Base-by-base conservation (phyloP, 2,113 vertebrate genomes). In the Phoenicopterus ruber region DNA sequence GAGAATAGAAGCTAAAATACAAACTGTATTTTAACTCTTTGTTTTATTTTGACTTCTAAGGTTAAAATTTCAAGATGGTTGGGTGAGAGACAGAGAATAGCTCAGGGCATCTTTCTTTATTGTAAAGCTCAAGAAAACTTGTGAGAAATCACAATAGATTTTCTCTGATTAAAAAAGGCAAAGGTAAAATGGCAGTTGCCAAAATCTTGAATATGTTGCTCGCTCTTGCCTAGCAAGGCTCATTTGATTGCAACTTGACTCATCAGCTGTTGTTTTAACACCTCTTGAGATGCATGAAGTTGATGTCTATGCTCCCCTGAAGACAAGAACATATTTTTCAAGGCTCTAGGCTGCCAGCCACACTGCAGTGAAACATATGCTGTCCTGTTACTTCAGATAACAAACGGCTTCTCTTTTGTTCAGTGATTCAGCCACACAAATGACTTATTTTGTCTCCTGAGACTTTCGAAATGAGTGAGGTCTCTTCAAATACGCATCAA, bases 281-380 rank as follows among this genome's bases (percentile, higher is more conserved):
- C 80, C 80, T 91, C 85, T n/a, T 90, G 79, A 93, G 86, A 90
- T 58, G 67, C 83, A 91, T 32, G 5, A 52, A 92, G 92, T 66
- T 90, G 74, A 84, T 79, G 52, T 57, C 89, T 94, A 3, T 40
- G 38, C 71, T 86, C 42, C 91, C 63, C 66, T 65, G 65, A 96
- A 96, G 78, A 88, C 34, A 57, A 40, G 65, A 88, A 94, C 76
- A 66, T 47, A 94, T 96, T 96, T 96, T 95, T 82, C 82, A 86
- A 88, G 76, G 57, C 82, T 92, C 76, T 47, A 40, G 71, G 86
- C 79, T 92, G 87, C 80, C 93, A 89, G 77, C 57, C 36, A 8
- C 40, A 16, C 79, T 78, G 88, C 83, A 86, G 85, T 34, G 71
- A 91, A 95, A 84, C 86, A 93, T 70, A 86, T 82, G 94, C 93